These are phyloP conservation scores for Styela clava DNA, from an alignment of 23 tunicate species.

Conservation along the genomic window DNA sequence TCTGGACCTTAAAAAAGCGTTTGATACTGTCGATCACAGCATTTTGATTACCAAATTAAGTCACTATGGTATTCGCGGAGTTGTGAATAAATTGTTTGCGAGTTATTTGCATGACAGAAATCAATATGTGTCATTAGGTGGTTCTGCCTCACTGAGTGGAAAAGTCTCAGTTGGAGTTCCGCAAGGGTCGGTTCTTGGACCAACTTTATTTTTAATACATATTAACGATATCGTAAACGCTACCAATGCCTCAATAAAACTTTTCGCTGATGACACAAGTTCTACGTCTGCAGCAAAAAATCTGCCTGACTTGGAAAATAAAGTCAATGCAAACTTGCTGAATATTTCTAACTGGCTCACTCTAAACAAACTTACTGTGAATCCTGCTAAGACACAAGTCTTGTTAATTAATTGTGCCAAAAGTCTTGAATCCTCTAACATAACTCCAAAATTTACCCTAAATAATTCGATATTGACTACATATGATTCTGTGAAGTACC, in stretches of 20 bases:
- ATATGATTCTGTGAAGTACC: no score
- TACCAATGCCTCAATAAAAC: not conserved
- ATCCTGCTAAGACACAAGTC: no score
- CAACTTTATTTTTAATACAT: not conserved
- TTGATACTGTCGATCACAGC: not conserved
- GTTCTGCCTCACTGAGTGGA: not conserved
- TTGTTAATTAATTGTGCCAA: no score
- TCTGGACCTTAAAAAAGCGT: not conserved
- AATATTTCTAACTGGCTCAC: not conserved
- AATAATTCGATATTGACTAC: no score
- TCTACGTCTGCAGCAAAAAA: not conserved
- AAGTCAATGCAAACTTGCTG: not conserved
- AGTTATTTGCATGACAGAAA: not conserved
- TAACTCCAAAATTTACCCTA: no score
- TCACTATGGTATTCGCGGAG: not conserved
- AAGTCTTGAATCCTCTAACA: no score
- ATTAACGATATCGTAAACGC: not conserved
- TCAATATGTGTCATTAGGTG: not conserved
- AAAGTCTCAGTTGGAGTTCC: not conserved
- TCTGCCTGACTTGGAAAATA: not conserved
- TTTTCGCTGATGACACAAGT: slow-evolving; percentile 1
- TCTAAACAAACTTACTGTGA: not conserved
- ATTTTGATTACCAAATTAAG: not conserved
- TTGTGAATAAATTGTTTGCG: not conserved
- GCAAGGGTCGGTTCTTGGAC: not conserved